Evolutionary conservation across 1,140 invertebrate genomes (phyloP), one percentile per base, ranked within the genome.

Genomic region (Parasteatoda tepidariorum): DNA sequence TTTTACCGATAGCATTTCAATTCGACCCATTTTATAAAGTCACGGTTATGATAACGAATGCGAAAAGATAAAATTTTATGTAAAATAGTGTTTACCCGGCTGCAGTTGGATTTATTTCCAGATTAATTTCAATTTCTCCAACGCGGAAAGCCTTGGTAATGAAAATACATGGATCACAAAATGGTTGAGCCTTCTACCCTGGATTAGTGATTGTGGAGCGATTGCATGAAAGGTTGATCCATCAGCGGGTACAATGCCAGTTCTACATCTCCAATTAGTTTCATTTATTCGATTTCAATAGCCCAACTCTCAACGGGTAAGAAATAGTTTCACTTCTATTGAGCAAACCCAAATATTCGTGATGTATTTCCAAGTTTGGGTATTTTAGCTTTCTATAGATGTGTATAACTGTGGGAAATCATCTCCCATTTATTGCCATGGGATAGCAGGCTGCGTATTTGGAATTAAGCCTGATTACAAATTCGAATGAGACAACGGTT

Each of bases 401-500:
- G 41, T 66, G 18, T 55, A 31, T 54, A 78, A 33, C 75, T 78
- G 41, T 5, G 26, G 61, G 61, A 78, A 78, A 66, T 67, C 71
- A 57, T 33, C 74, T 59, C 4, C 62, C 62, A 79, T 79, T 68
- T 57, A 79, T 26, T 41, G 62, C 41, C 33, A 55, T 33, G 55
- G 59, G 57, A 75, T 75, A 22, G 15, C 33, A 73, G 15, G 54
- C 76, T n/a, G 76, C 41, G 31, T 18, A 13, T 48, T 55, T 68
- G 28, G 75, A 78, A 57, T 57, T 67, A 78, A 78, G 75, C 41
- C 61, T 78, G 76, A 79, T 79, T 79, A 68, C 48, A 9, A 68
- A 68, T 68, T 41, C 64, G 76, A 38, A 79, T 67, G 64, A 64
- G 64, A 79, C 61, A 78, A 78, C 61, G 67, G 75, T 78, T 78